Percentiles rank a stretch among this genome's conserved stretches.
Evolutionary conservation across 2,888 invertebrate species (phyloP).

Genomic region (Maniola hyperantus): DNA sequence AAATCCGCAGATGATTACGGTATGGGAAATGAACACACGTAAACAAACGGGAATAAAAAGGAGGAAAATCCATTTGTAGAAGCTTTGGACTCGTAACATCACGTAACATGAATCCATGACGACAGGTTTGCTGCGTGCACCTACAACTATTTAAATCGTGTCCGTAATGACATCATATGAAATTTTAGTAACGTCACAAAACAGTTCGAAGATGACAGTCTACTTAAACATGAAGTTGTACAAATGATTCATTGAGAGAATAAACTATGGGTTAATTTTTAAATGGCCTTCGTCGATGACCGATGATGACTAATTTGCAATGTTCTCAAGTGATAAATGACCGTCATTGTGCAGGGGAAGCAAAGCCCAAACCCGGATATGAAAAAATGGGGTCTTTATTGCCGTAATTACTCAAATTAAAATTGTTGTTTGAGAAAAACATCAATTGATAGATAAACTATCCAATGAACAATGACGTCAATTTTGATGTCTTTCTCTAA

Average conservation of each 20-base stretch:
- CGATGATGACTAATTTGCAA: constrained; percentile 42
- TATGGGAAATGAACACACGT: background rate
- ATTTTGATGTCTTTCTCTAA: too few species aligned
- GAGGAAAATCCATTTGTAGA: background rate
- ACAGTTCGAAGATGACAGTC: constrained; percentile 59
- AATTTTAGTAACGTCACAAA: constrained; percentile 56
- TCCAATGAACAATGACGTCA: too few species aligned
- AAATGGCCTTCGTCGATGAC: constrained; percentile 35
- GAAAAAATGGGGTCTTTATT: constrained; percentile 18
- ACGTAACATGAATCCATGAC: constrained; percentile 9
- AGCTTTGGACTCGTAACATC: background rate
- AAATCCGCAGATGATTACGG: background rate
- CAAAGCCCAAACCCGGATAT: constrained; percentile 28
- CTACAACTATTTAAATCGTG: constrained; percentile 35
- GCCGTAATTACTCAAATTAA: constrained; percentile 25
- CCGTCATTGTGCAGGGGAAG: constrained; percentile 25
- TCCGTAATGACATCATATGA: constrained; percentile 65
- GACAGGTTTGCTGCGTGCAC: background rate
- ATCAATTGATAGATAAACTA: background rate
- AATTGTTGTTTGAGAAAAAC: constrained; percentile 21
- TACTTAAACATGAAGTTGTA: constrained; percentile 35
- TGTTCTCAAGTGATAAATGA: constrained; percentile 36
- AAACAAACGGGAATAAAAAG: constrained; percentile 6
- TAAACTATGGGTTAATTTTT: constrained; percentile 38
- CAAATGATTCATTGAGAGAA: constrained; percentile 43